Evolutionary conservation across 2,113 vertebrate species (phyloP).

Genomic region (Echinops telfairi): DNA sequence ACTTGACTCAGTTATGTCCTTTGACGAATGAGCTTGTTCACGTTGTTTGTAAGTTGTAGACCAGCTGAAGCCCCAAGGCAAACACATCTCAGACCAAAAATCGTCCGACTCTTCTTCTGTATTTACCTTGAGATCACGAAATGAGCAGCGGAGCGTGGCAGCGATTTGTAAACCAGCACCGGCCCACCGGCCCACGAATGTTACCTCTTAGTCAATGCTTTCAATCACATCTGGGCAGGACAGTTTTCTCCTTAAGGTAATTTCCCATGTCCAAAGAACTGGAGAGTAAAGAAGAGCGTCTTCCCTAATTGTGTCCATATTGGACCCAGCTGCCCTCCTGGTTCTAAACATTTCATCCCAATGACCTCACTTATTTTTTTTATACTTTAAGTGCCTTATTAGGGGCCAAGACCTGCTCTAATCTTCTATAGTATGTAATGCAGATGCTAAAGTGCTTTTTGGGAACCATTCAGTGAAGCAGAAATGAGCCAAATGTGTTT

Average conservation of each 20-base stretch:
- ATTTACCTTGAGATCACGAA: background rate
- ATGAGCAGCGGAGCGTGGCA: background rate
- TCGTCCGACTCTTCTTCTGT: background rate
- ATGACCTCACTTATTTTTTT: conserved; percentile 31
- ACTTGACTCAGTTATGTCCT: background rate
- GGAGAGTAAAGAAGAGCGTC: background rate
- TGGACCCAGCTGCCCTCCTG: background rate
- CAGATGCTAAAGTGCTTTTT: conserved; percentile 10
- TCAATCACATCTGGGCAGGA: background rate
- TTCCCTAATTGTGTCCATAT: background rate
- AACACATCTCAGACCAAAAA: background rate
- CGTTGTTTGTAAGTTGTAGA: background rate
- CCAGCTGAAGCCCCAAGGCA: background rate
- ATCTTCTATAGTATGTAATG: conserved; percentile 19
- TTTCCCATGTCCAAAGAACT: background rate
- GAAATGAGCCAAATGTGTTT: conserved; percentile 25
- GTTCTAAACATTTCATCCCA: conserved; percentile 28
- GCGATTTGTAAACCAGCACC: background rate
- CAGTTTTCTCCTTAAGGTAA: background rate
- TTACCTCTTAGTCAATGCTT: background rate
- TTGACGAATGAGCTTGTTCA: background rate
- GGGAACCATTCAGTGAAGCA: background rate
- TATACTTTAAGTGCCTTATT: no score
- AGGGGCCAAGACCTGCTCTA: background rate
- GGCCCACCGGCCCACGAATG: background rate